Evolutionary conservation across 2,888 invertebrate genomes (phyloP).

Genomic region (Oligia fasciuncula): DNA sequence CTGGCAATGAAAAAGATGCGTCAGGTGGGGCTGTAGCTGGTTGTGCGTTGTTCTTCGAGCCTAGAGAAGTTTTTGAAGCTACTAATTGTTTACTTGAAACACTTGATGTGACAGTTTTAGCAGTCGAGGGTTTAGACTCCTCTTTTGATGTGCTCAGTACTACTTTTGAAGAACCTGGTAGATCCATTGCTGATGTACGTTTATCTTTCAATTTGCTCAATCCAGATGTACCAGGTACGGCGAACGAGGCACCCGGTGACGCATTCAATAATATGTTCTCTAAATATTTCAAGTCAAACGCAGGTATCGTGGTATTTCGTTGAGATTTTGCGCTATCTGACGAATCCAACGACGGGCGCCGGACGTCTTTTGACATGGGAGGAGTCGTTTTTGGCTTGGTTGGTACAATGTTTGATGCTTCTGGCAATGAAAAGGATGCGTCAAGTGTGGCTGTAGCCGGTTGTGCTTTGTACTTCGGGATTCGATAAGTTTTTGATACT

Average conservation of each 20-base stretch:
- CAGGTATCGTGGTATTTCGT: not conserved
- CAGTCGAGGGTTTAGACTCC: not conserved
- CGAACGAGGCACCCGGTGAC: not conserved
- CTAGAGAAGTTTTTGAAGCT: not conserved
- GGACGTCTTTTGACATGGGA: not conserved
- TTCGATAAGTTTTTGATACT: not conserved
- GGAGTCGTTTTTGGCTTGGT: not conserved
- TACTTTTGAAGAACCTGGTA: not conserved
- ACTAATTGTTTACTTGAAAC: not conserved
- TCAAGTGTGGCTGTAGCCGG: not conserved
- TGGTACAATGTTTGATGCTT: not conserved
- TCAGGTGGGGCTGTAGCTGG: too few relatives aligned
- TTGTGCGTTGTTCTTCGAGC: not conserved
- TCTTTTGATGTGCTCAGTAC: not conserved
- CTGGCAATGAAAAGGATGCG: not conserved
- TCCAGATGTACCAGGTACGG: not conserved
- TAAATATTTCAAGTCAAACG: not conserved
- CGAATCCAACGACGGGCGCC: not conserved
- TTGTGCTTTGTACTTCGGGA: not conserved
- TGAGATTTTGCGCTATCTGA: not conserved
- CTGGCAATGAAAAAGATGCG: not conserved
- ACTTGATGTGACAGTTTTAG: not conserved
- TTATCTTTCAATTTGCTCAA: not conserved
- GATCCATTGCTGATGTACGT: not conserved
- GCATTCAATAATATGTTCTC: not conserved